A percentile compares a stretch with the other conserved stretches of the same genome.
phyloP scores from a whole-genome alignment of 2,888 invertebrate species.

The Andrena trimmerana region DNA sequence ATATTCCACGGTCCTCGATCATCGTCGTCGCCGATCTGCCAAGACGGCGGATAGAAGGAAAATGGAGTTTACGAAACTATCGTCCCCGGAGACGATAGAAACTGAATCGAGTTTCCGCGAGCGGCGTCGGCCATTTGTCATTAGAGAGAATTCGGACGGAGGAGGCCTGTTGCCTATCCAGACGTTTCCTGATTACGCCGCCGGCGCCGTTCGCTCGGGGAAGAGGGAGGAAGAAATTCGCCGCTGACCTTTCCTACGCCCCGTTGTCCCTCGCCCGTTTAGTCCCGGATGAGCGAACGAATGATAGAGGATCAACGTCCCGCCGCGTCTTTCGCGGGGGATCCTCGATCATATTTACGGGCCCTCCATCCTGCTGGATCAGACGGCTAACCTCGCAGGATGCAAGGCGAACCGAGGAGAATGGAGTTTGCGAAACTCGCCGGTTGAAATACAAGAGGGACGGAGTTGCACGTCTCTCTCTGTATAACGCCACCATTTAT shows the following conservation, averaged over 20 bases:
- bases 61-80: slow-evolving; percentile 54
- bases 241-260: neutral
- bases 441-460: neutral
- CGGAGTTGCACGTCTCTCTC: slow-evolving; percentile 30
- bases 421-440: slow-evolving; percentile 31
- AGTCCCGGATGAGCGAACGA: slow-evolving; percentile 9
- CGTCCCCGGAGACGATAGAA: slow-evolving; percentile 33
- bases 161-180: slow-evolving; percentile 6
- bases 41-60: slow-evolving; percentile 34
- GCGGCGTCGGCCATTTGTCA: slow-evolving; percentile 41
- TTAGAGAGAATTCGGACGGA: slow-evolving; percentile 31
- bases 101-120: slow-evolving; percentile 41
- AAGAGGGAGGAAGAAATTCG: neutral
- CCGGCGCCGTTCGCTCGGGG: neutral
- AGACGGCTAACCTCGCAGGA: neutral
- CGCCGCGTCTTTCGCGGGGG: neutral
- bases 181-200: slow-evolving; percentile 39
- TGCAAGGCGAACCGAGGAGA: slow-evolving; percentile 7
- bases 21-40: slow-evolving; percentile 45
- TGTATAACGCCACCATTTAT: slow-evolving; percentile 41
- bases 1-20: slow-evolving; percentile 55
- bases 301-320: slow-evolving; percentile 32
- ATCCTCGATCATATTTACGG: slow-evolving; percentile 55
- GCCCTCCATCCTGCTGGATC: slow-evolving; percentile 35
- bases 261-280: neutral